Base-by-base conservation (phyloP, 2,113 vertebrate species). In the Chlorodrepanis virens region DNA sequence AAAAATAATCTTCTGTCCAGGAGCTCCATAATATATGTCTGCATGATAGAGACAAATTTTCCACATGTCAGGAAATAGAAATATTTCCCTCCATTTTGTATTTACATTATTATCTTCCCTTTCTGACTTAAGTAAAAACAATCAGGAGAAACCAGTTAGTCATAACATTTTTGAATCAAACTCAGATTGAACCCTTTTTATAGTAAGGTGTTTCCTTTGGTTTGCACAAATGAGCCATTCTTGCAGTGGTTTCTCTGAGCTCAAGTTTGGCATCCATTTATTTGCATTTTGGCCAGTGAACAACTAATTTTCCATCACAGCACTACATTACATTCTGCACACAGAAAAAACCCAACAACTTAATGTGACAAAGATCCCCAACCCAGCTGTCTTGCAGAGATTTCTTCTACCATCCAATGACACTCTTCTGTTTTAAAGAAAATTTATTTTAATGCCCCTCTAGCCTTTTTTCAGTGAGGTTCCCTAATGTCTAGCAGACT, bases 281-380 rank as follows among this genome's bases (percentile, higher is more conserved):
- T 88, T 79, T 80, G 5, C 11, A 61, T 83, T 88, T 92, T 74
- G 14, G 14, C 20, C 31, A 77, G 10, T 11, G 10, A 86, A 69
- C 11, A 56, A 64, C 22, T 59, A 83, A 59, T 63, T 88, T 86
- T 76, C 31, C 17, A 60, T 12, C 24, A 23, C 24, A 61, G 8
- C 8, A 42, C 6, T 49, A 18, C 13, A 37, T 92, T 80, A 28
- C 19, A 53, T 11, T 40, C 22, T 57, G 15, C 23, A 78, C 4
- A 77, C 6, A n/a, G 22, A 22, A 82, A 47, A 11, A 45, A 6
- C 0, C 2, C 5, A 17, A 2, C 6, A 52, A 24, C 6, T 3
- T 42, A 42, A 50, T 5, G 64, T 25, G n/a, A 24, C 1, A 50
- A 35, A 39, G 31, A 27, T 40, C 17, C 6, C 13, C 49, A 20